Percentiles rank a stretch among this genome's conserved stretches.
Conservation (phyloP, 1,140 invertebrate species). For the Tetraneura akinire region DNA sequence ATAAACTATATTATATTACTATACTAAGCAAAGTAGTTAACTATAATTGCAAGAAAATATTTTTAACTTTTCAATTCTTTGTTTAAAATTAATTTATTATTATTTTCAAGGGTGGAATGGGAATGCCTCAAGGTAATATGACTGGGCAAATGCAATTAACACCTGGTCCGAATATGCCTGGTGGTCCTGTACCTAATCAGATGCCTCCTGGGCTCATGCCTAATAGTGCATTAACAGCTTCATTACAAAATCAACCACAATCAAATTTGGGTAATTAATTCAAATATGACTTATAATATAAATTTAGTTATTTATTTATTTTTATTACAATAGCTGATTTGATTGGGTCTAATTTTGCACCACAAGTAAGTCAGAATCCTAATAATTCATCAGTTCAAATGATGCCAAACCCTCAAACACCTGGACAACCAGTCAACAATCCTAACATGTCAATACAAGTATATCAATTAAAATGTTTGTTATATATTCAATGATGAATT, state of each 20-base stretch:
- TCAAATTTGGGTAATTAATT: conserved; percentile 29
- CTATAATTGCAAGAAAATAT: too few relatives aligned
- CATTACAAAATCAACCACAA: conserved; percentile 42
- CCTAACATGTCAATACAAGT: conserved; percentile 37
- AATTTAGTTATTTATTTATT: background rate
- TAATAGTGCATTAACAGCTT: conserved; percentile 28
- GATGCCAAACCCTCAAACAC: conserved; percentile 33
- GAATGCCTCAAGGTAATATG: conserved; percentile 29
- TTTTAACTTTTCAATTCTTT: too few relatives aligned
- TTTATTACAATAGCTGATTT: conserved; percentile 30
- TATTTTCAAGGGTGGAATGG: conserved; percentile 20
- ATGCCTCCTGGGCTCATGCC: conserved; percentile 38
- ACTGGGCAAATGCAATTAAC: conserved; percentile 31
- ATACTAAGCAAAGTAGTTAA: too few relatives aligned
- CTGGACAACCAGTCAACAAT: conserved; percentile 32
- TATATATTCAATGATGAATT: background rate
- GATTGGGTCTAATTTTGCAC: conserved; percentile 39
- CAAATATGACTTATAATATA: background rate
- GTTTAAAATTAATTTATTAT: background rate
- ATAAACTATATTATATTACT: too few relatives aligned
- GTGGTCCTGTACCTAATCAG: conserved; percentile 29
- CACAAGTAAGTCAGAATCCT: conserved; percentile 27
- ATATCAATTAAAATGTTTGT: background rate
- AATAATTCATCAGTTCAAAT: conserved; percentile 39
- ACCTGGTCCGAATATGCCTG: conserved; percentile 14